A percentile compares a stretch with the other conserved stretches of the same genome.
phyloP scores from a whole-genome alignment of 2,888 invertebrate genomes.

The Peribatodes rhomboidaria region DNA sequence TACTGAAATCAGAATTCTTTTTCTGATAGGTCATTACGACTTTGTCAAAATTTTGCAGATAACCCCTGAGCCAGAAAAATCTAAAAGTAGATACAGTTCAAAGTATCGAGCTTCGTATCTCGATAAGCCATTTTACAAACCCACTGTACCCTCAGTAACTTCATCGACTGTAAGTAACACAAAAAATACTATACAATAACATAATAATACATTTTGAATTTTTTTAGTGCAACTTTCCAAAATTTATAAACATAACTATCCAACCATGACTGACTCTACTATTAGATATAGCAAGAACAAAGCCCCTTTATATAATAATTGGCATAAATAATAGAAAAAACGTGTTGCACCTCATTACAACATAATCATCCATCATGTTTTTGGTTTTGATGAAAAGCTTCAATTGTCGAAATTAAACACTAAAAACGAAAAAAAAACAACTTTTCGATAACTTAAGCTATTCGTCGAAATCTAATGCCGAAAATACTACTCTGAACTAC shows the following conservation, averaged over 20 bases:
- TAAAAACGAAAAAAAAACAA: not conserved
- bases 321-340: constrained; percentile 62
- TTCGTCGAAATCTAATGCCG: not conserved
- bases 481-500: not conserved
- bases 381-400: constrained; percentile 29
- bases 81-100: constrained; percentile 86
- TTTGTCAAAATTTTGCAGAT: constrained; percentile 69
- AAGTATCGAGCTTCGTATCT: constrained; percentile 85
- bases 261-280: constrained; percentile 27
- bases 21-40: constrained; percentile 27
- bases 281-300: constrained; percentile 56
- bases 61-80: constrained; percentile 77
- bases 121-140: constrained; percentile 87
- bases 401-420: not conserved
- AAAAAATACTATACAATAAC: constrained; percentile 33
- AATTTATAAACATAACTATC: constrained; percentile 31
- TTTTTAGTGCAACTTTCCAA: constrained; percentile 49
- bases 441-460: not conserved
- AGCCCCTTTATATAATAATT: constrained; percentile 83
- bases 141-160: constrained; percentile 88
- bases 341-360: constrained; percentile 49
- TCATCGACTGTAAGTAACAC: constrained; percentile 83
- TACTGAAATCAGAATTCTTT: not conserved
- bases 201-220: constrained; percentile 12
- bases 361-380: constrained; percentile 33